phyloP scores from a whole-genome alignment of 2,113 vertebrate genomes.

The Marmota flaviventris region DNA sequence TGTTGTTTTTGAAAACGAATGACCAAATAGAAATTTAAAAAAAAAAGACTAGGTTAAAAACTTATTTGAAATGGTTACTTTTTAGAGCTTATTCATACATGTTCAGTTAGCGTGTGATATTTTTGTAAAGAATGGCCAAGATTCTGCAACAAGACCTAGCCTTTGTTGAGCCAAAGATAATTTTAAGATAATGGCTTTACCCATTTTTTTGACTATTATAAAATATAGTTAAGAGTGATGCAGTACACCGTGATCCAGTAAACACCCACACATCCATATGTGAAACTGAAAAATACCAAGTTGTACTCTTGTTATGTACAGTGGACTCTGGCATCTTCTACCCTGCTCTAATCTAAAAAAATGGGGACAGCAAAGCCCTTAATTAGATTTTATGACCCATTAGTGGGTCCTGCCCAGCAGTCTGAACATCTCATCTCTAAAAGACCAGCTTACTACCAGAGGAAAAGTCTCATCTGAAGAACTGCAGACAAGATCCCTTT shows the following conservation, averaged over 20 bases:
- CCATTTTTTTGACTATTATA: not conserved
- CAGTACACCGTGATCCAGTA: not conserved
- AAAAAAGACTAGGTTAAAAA: not conserved
- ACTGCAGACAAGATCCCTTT: slow-evolving; percentile 81
- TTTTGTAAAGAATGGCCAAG: slow-evolving; percentile 8
- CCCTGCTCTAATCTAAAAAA: not conserved
- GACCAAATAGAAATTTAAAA: slow-evolving; percentile 2
- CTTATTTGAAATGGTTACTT: not conserved
- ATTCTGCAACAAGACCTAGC: not conserved
- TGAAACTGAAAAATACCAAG: not conserved
- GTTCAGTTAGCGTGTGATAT: not conserved
- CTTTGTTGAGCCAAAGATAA: slow-evolving; percentile 47
- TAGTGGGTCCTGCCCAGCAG: not conserved
- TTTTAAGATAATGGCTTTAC: slow-evolving; percentile 12
- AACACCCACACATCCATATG: not conserved
- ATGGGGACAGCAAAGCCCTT: not conserved
- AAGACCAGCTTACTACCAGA: slow-evolving; percentile 65
- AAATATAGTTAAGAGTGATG: not conserved
- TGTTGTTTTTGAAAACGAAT: slow-evolving; percentile 2
- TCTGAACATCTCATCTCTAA: not conserved
- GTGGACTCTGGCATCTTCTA: not conserved
- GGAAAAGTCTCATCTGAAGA: slow-evolving; percentile 80
- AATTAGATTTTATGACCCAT: not conserved
- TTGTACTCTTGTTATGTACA: not conserved
- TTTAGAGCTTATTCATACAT: not conserved